Evolutionary conservation across 2,797 vertebrate genomes (phyloP), one percentile per base, ranked within the genome.

Genomic region (Anas flavirostris): DNA sequence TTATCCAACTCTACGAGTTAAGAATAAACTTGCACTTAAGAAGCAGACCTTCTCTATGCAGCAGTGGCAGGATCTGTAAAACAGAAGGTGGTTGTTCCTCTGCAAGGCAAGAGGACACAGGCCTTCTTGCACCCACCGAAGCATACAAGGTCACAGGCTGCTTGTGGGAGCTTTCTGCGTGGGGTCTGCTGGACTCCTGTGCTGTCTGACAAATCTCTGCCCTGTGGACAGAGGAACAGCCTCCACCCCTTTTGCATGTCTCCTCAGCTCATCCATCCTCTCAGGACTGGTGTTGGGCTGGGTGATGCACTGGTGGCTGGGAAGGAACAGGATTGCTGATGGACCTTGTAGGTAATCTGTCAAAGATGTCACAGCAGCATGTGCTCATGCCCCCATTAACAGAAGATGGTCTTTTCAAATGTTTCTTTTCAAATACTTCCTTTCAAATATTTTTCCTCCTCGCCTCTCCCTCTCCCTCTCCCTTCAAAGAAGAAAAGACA

Each of bases 331-430:
- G 19, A 70, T 7, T 4, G 9, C 4, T 16, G 12, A 31, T 9
- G 26, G 62, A 23, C 28, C 41, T 39, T 37, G 46, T 25, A 67
- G 48, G 29, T 46, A 43, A 77, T 25, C 19, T 91, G 43, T n/a
- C 39, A 56, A n/a, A 76, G 46, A 59, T 46, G 25, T 19, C 66
- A 26, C 22, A 28, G 31, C 33, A 79, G 31, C 28, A 15, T 0
- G 0, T 22, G 14, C 58, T 84, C 7, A 12, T 2, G 2, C 5
- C 13, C 46, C 23, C 4, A 6, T 33, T 70, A 28, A 48, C 74
- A 72, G 21, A 33, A 4, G 2, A 4, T 18, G 22, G 21, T 41
- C 12, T n/a, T 69, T 68, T 74, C 37, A 29, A 14, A 39, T 22
- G 21, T 48, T 48, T 48, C 46, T 23, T 48, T 48, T 48, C 21